Conservation (phyloP, 2,888 invertebrate species). For the Oxyscelio sp. region DNA sequence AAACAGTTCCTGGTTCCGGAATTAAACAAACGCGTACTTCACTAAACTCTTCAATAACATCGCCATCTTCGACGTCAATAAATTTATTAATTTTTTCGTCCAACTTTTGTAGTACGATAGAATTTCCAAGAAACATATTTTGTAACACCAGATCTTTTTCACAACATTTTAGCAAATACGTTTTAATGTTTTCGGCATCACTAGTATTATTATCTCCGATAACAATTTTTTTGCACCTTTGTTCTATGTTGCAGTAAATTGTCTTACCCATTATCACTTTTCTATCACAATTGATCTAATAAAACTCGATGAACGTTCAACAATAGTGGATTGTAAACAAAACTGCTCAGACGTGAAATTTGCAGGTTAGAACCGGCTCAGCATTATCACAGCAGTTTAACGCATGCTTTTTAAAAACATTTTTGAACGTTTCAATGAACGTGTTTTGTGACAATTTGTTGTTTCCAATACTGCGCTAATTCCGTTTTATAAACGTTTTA, state of each 20-base stretch:
- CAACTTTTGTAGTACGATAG: not conserved
- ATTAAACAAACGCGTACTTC: conserved; percentile 16
- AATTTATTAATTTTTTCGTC: conserved; percentile 1
- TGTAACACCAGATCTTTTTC: not conserved
- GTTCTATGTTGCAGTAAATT: conserved; percentile 1
- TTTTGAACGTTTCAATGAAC: too few relatives aligned
- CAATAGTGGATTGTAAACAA: too few relatives aligned
- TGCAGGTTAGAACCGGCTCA: too few relatives aligned
- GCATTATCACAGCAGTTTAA: too few relatives aligned
- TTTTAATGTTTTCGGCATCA: not conserved
- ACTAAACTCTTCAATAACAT: conserved; percentile 15
- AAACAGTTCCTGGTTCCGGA: conserved; percentile 6
- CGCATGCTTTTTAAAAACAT: too few relatives aligned
- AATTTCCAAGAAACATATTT: not conserved
- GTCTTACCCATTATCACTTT: conserved; percentile 3
- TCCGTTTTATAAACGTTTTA: too few relatives aligned
- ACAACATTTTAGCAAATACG: not conserved
- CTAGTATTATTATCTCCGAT: not conserved
- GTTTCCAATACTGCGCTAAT: too few relatives aligned
- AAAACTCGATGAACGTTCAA: too few relatives aligned
- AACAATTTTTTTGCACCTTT: conserved; percentile 13
- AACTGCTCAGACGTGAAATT: too few relatives aligned
- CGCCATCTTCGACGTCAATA: conserved; percentile 1
- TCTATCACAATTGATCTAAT: too few relatives aligned
- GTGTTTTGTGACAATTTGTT: too few relatives aligned